phyloP scores from a whole-genome alignment of 2,797 vertebrate genomes.

The Lindbergichthys nudifrons region DNA sequence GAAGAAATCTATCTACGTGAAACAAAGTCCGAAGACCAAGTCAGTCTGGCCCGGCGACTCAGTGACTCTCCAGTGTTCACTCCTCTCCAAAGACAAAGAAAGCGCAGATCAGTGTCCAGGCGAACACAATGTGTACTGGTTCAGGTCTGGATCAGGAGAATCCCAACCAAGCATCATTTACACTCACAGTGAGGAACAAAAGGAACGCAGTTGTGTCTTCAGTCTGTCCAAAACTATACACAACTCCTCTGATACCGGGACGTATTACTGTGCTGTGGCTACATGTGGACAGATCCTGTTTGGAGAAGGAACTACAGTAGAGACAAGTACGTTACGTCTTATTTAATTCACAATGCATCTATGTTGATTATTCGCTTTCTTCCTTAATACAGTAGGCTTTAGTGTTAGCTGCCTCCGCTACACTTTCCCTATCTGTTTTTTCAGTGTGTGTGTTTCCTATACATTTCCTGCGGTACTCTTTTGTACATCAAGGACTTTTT shows the following conservation, averaged over 20 bases:
- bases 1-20: constrained; percentile 9
- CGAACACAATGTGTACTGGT: constrained; percentile 41
- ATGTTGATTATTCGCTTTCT: no score
- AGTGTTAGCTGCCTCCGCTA: not conserved
- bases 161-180: constrained; percentile 13
- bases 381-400: no score
- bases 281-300: no score
- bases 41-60: constrained; percentile 13
- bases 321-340: constrained; percentile 43
- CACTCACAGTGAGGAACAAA: not conserved
- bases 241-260: constrained; percentile 53
- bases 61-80: constrained; percentile 46
- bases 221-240: constrained; percentile 46
- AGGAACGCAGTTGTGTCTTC: constrained; percentile 43
- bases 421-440: constrained; percentile 5
- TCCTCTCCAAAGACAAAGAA: constrained; percentile 21
- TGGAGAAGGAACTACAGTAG: constrained; percentile 54
- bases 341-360: no score
- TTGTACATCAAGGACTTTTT: not conserved
- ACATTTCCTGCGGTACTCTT: constrained; percentile 2
- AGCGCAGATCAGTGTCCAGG: constrained; percentile 24
- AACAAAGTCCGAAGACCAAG: constrained; percentile 5
- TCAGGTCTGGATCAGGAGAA: constrained; percentile 33
- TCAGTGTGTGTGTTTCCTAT: not conserved
- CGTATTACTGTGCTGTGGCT: constrained; percentile 66